Percentiles rank a stretch among this genome's conserved stretches.
Conservation (phyloP, 2,888 invertebrate genomes). For the Hoplodrina blanda region DNA sequence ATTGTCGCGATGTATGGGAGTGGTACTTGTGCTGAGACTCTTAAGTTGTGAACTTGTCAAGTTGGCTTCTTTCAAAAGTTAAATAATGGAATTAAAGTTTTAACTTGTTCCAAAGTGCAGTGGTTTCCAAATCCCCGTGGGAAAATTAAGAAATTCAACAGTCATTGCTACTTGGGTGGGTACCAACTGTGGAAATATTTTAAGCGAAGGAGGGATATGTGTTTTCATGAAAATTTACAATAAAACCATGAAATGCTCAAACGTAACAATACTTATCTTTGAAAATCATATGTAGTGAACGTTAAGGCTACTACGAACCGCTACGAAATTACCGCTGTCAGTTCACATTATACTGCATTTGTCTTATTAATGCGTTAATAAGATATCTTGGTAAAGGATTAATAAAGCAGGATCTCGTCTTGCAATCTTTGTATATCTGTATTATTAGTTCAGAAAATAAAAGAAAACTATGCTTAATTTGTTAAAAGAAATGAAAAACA, state of each 20-base stretch:
- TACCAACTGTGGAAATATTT: too few species aligned
- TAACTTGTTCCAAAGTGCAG: slow-evolving; percentile 21
- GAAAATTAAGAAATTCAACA: slow-evolving; percentile 13
- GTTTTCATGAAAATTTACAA: too few species aligned
- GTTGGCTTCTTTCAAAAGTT: slow-evolving; percentile 14
- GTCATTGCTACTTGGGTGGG: neutral
- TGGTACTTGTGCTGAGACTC: slow-evolving; percentile 22
- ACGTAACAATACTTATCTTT: too few species aligned
- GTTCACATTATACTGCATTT: slow-evolving; percentile 42
- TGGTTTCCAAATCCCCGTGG: slow-evolving; percentile 30
- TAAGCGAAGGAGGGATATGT: too few species aligned
- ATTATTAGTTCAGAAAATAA: slow-evolving; percentile 42
- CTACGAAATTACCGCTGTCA: slow-evolving; percentile 58
- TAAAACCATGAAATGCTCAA: too few species aligned
- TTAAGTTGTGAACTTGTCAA: slow-evolving; percentile 42
- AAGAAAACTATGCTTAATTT: slow-evolving; percentile 27
- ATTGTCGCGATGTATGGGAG: slow-evolving; percentile 26
- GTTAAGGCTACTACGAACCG: neutral
- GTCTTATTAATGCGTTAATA: slow-evolving; percentile 58
- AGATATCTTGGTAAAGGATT: slow-evolving; percentile 54
- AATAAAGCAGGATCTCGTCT: slow-evolving; percentile 35
- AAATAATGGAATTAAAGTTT: slow-evolving; percentile 40
- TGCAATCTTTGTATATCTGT: slow-evolving; percentile 50
- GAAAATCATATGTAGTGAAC: too few species aligned
- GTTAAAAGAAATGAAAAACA: slow-evolving; percentile 18